Conservation (phyloP, 2,888 invertebrate species). For the Rhyacophila evoluta region DNA sequence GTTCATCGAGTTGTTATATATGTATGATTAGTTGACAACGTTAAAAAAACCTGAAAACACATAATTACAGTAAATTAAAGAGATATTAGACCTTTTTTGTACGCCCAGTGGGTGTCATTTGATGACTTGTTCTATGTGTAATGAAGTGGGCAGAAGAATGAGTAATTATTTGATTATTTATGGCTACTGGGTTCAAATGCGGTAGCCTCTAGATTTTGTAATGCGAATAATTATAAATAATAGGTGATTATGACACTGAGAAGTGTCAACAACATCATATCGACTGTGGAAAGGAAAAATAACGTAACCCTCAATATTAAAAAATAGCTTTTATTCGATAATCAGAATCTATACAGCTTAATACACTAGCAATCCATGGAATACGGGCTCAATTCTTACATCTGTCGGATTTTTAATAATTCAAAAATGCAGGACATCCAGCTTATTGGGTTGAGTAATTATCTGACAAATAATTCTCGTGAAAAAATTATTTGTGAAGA, state of each 20-base stretch:
- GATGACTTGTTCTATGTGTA: neutral
- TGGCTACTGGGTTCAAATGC: neutral
- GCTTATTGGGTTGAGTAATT: too few species aligned
- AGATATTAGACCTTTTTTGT: conserved; percentile 12
- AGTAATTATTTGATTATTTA: neutral
- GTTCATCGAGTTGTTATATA: neutral
- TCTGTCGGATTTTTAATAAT: too few species aligned
- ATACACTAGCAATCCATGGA: too few species aligned
- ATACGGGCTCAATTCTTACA: too few species aligned
- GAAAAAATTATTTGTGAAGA: too few species aligned
- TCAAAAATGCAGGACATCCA: too few species aligned
- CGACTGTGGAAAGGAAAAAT: too few species aligned
- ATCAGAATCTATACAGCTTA: too few species aligned
- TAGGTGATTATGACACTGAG: neutral
- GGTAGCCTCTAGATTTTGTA: neutral
- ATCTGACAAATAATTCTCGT: too few species aligned
- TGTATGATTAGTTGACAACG: neutral
- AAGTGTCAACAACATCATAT: neutral
- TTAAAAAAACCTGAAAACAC: conserved; percentile 16
- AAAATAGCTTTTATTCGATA: too few species aligned
- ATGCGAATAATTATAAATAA: neutral
- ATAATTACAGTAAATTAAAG: conserved; percentile 4
- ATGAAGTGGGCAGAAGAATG: neutral
- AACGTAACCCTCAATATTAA: too few species aligned
- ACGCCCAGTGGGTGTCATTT: neutral